Percentiles rank a stretch among this genome's conserved stretches.
phyloP scores from a whole-genome alignment of 2,113 vertebrate genomes.

The Microcebus lehilahytsara region DNA sequence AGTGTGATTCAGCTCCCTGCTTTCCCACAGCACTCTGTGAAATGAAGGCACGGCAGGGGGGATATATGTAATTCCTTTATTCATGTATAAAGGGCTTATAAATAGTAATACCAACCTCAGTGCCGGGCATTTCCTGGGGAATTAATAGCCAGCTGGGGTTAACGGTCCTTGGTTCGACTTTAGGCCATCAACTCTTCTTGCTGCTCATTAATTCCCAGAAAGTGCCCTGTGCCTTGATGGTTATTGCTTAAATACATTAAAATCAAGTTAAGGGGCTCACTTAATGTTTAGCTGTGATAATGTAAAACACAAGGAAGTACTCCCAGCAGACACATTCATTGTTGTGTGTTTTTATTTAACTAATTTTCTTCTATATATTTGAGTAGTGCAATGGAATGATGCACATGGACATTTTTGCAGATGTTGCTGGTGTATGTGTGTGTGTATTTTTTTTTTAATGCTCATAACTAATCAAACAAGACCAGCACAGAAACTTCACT shows the following conservation, averaged over 20 bases:
- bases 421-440: constrained; percentile 22
- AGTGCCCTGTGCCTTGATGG: constrained; percentile 77
- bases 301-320: constrained; percentile 78
- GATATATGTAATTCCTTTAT: constrained; percentile 68
- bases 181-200: constrained; percentile 79
- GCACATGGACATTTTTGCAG: constrained; percentile 47
- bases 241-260: constrained; percentile 84
- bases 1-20: constrained; percentile 39
- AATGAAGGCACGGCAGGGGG: constrained; percentile 46
- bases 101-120: constrained; percentile 77
- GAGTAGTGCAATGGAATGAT: constrained; percentile 47
- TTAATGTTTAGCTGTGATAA: constrained; percentile 82
- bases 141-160: constrained; percentile 82
- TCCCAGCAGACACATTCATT: constrained; percentile 71
- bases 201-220: constrained; percentile 84
- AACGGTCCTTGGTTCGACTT: constrained; percentile 77
- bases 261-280: constrained; percentile 83
- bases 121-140: constrained; percentile 77
- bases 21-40: constrained; percentile 55
- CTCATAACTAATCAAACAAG: constrained; percentile 33
- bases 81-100: constrained; percentile 74
- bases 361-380: constrained; percentile 74
- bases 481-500: constrained; percentile 5
- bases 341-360: constrained; percentile 78
- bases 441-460: neutral